These are phyloP conservation scores for Lycaon pictus DNA, from an alignment of 2,113 vertebrate genomes.

Conservation along the genomic window DNA sequence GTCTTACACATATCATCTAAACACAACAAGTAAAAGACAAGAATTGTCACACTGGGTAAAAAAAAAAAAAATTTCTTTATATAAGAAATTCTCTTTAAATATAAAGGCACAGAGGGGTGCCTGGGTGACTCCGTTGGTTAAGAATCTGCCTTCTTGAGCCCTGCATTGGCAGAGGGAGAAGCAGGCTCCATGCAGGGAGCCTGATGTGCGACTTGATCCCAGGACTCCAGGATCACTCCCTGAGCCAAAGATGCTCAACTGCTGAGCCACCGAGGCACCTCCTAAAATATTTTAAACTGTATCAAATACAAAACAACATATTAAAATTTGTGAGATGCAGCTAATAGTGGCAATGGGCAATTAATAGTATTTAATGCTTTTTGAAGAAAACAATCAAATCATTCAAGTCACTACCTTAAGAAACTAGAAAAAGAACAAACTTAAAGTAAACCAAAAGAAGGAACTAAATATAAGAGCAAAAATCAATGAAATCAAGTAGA, in stretches of 20 bases:
- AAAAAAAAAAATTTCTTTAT: slow-evolving; percentile 29
- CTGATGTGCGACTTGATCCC: no score
- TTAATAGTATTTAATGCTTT: neutral
- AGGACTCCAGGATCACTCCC: no score
- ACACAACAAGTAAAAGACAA: neutral
- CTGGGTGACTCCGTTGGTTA: no score
- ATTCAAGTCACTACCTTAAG: neutral
- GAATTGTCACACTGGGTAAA: neutral
- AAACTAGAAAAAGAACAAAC: neutral
- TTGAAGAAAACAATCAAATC: neutral
- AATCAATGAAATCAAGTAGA: neutral
- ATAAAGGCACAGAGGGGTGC: neutral
- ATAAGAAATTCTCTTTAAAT: neutral
- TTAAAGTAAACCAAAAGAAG: neutral
- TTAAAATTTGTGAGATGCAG: neutral
- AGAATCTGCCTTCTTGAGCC: no score
- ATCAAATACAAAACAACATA: neutral
- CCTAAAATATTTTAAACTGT: neutral
- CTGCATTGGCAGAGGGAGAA: no score
- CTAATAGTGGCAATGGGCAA: neutral
- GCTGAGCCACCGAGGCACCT: no score
- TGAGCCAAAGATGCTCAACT: no score
- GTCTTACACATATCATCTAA: neutral
- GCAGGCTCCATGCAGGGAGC: no score
- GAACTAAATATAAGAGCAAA: neutral